Evolutionary conservation across 1,140 invertebrate species (phyloP), one percentile per base, ranked within the genome.

Genomic region (Propsilocerus akamusi): DNA sequence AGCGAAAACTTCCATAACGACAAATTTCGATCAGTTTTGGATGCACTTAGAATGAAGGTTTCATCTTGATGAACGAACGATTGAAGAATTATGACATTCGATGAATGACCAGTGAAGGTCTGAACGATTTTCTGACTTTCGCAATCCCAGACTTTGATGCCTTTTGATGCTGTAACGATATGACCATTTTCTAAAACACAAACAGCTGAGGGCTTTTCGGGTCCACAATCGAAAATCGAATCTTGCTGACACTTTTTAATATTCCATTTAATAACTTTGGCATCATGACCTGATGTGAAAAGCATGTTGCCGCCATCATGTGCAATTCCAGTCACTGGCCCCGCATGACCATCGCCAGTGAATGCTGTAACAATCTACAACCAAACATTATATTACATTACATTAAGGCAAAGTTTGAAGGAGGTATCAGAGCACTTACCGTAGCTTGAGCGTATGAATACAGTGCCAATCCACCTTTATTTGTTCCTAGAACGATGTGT

Each of bases 81-180:
- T 46, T 63, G 56, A 48, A 85, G 63, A 25, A 70, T 63, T 49
- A 67, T 68, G 0, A 85, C 70, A 59, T 79, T 73, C 52, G 72
- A 72, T 20, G 72, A 71, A 62, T 83, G 81, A 5, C 80, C 81
- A 2, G 74, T 79, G 57, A 79, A 83, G 23, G 70, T 75, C 51
- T 68, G 70, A 30, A 83, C 55, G 17, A 81, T 48, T 56, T 75
- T 64, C 57, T 74, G 72, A 0, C 59, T 74, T 11, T 68, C 55
- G 7, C 77, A 12, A 60, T 81, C 69, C 76, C 77, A 83, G 54
- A 80, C 66, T 60, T 77, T 80, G 2, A 86, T 74, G 49, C 67
- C 66, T 52, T 73, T 72, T 22, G 75, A 71, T 7, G 77, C 81
- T n/a, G 78, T 74, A 5, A 83, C 58, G 11, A 86, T 50, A 25